Evolutionary conservation across 2,797 vertebrate genomes (phyloP).

Genomic region (Limnodromus scolopaceus): DNA sequence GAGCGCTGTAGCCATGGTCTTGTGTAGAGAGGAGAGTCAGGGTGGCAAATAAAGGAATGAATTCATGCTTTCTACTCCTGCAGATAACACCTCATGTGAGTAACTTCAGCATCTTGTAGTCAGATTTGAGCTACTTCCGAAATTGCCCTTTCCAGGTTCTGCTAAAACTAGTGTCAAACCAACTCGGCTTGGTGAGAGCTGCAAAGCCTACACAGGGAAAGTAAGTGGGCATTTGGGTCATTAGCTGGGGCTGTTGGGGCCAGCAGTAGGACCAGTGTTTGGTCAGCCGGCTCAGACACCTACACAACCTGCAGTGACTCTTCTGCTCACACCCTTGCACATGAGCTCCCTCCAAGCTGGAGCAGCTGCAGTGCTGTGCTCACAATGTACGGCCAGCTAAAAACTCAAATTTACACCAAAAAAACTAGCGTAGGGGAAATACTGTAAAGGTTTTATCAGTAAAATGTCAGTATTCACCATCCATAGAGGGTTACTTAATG

Average conservation of each 20-base stretch:
- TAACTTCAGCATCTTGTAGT: fast-evolving
- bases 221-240: not conserved
- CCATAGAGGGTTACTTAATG: not conserved
- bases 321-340: not conserved
- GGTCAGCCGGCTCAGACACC: not conserved
- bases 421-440: not conserved
- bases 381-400: not conserved
- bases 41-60: not conserved
- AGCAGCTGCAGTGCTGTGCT: not conserved
- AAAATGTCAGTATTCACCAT: not conserved
- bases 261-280: too few species aligned
- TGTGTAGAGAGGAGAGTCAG: not conserved
- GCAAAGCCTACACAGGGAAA: fast-evolving
- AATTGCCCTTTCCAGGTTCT: not conserved
- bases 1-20: not conserved
- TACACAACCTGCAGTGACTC: not conserved
- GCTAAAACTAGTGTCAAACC: not conserved
- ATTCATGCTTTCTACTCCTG: not conserved
- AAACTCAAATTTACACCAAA: not conserved
- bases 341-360: not conserved
- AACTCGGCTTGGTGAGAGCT: not conserved
- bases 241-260: not conserved
- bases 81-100: fast-evolving
- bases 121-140: not conserved
- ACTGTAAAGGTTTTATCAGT: not conserved